Base-by-base conservation (phyloP, 2,797 vertebrate species). In the Rallus crepitans region DNA sequence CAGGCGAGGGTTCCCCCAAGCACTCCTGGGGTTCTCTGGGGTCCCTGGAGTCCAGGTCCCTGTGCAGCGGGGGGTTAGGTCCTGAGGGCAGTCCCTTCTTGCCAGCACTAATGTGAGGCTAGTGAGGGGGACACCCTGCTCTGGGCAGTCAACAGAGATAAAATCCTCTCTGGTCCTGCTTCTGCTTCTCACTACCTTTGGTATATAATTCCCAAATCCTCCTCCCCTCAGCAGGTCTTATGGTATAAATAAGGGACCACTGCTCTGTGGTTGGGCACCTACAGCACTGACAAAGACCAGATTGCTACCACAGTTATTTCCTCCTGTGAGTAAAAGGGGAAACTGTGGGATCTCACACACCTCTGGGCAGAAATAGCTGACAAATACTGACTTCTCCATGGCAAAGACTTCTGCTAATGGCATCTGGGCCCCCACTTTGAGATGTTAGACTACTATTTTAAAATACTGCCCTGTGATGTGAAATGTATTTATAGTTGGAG, bases 271-370 rank as follows among this genome's bases (percentile, higher is more conserved):
- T 1, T 81, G 60, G 90, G 50, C 27, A 42, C 82, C 65, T 68
- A 73, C 53, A 85, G 55, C 40, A 64, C 45, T 95, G 93, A 94
- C 89, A 70, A 91, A 92, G 79, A 81, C 85, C 90, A 94, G 94
- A 92, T 52, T 84, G 77, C 82, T 53, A 82, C 89, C 82, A 60
- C 80, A 93, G 94, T 53, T 94, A 94, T 94, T 96, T 97, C 82
- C 82, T 95, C 42, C 69, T 76, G 39, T 15, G 39, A 64, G 50
- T 56, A 79, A 77, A 90, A 94, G 61, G 65, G 89, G 82, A 96
- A 96, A 65, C 71, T 78, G 57, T 72, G 82, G 64, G 66, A 75
- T 82, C 71, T 85, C 63, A 66, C 72, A 55, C 73, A 94, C 42
- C 71, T 78, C 91, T 81, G n/a, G 42, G 61, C 84, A 79, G 86